phyloP scores from a whole-genome alignment of 2,888 invertebrate species.

The Torymus aiolomorphi region DNA sequence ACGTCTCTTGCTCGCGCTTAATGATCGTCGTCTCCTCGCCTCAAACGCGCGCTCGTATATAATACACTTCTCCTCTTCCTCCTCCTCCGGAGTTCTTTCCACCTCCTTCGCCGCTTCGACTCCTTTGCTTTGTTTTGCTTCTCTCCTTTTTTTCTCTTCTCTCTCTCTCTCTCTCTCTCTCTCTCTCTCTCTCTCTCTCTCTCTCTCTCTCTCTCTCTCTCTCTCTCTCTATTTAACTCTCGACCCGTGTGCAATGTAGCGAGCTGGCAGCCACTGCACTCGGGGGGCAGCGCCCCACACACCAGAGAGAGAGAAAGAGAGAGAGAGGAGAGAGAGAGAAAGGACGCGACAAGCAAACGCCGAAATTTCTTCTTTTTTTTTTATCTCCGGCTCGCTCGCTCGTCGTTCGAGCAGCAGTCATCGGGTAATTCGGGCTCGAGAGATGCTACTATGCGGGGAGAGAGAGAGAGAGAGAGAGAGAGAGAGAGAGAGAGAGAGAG shows the following conservation, averaged over 20 bases:
- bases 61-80: neutral
- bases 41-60: constrained; percentile 8
- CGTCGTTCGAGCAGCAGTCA: constrained; percentile 2
- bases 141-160: neutral
- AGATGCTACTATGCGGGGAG: neutral
- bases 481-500: too few relatives aligned
- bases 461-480: too few relatives aligned
- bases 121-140: constrained; percentile 5
- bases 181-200: neutral
- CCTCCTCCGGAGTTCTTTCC: neutral
- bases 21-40: constrained; percentile 22
- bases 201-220: constrained; percentile 1
- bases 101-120: neutral
- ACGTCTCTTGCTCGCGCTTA: neutral
- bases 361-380: constrained; percentile 6
- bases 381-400: neutral
- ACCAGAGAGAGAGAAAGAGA: neutral
- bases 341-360: neutral
- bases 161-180: neutral
- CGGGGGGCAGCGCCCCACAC: neutral
- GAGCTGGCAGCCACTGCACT: too few relatives aligned
- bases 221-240: neutral
- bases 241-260: too few relatives aligned
- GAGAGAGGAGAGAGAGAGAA: neutral
- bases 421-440: neutral